These are phyloP conservation scores for Todus mexicanus DNA, from an alignment of 2,797 vertebrate species.

Conservation along the genomic window DNA sequence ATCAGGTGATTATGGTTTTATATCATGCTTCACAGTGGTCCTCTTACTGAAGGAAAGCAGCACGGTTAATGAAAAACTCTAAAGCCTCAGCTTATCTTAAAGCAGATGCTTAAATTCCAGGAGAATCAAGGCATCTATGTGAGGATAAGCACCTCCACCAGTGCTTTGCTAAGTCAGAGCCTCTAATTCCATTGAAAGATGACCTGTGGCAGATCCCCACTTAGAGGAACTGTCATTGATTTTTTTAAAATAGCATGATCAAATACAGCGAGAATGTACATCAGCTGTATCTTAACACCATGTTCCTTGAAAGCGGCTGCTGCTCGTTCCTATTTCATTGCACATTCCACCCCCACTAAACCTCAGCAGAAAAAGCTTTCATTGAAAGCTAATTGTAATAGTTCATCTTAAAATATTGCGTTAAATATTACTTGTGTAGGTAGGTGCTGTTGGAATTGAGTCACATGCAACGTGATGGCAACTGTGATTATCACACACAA, in stretches of 20 bases:
- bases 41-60: not conserved
- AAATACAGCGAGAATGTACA: not conserved
- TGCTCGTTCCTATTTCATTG: not conserved
- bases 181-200: not conserved
- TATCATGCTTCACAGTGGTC: not conserved
- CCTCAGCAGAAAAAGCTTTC: not conserved
- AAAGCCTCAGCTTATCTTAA: constrained; percentile 13
- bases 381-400: not conserved
- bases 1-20: not conserved
- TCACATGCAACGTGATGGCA: not conserved
- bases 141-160: not conserved
- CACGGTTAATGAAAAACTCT: not conserved
- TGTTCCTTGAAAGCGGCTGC: constrained; percentile 37
- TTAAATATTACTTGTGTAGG: constrained; percentile 17
- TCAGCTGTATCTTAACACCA: not conserved
- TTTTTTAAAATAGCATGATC: constrained; percentile 8
- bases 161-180: not conserved
- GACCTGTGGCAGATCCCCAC: not conserved
- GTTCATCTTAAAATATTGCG: not conserved
- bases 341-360: not conserved
- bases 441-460: not conserved
- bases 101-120: not conserved
- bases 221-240: constrained; percentile 19
- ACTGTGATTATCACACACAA: constrained; percentile 30
- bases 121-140: not conserved